phyloP scores from a whole-genome alignment of 2,888 invertebrate genomes.

The Creontiades dilutus region DNA sequence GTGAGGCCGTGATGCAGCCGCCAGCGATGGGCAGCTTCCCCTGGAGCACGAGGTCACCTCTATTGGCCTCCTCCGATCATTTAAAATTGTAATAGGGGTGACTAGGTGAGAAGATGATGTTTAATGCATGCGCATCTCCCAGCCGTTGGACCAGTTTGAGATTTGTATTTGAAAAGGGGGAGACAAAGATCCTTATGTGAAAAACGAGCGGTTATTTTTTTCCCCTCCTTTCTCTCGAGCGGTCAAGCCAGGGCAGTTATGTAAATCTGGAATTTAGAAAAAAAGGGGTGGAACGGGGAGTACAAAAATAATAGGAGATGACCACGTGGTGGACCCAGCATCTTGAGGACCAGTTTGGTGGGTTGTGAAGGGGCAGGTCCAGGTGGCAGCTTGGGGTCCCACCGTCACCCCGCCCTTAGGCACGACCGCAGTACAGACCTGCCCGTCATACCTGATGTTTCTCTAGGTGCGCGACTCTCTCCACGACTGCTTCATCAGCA shows the following conservation, averaged over 20 bases:
- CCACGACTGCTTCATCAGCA: no score
- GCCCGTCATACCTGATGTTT: no score
- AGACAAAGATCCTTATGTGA: conserved; percentile 23
- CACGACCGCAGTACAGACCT: no score
- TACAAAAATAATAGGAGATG: conserved; percentile 62
- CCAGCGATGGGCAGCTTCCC: not conserved
- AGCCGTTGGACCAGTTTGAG: conserved; percentile 64
- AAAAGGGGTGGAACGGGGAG: conserved; percentile 17
- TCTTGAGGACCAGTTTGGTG: conserved; percentile 65
- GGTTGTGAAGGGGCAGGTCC: conserved; percentile 48
- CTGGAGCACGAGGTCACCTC: conserved; percentile 37
- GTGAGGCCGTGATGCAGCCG: conserved; percentile 10
- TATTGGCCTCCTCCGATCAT: conserved; percentile 39
- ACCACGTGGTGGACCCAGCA: conserved; percentile 68
- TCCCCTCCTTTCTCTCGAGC: conserved; percentile 9
- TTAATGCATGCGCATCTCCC: conserved; percentile 58
- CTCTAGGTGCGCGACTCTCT: no score
- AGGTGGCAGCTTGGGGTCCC: conserved; percentile 42
- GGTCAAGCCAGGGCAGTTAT: conserved; percentile 52
- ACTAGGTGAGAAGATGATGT: conserved; percentile 60
- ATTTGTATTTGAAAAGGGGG: conserved; percentile 64
- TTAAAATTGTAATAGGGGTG: conserved; percentile 63
- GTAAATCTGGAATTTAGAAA: conserved; percentile 44
- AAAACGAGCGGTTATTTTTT: conserved; percentile 56
- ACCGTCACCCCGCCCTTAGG: no score